Base-by-base conservation (phyloP, 2,888 invertebrate species). In the Adineta ricciae region DNA sequence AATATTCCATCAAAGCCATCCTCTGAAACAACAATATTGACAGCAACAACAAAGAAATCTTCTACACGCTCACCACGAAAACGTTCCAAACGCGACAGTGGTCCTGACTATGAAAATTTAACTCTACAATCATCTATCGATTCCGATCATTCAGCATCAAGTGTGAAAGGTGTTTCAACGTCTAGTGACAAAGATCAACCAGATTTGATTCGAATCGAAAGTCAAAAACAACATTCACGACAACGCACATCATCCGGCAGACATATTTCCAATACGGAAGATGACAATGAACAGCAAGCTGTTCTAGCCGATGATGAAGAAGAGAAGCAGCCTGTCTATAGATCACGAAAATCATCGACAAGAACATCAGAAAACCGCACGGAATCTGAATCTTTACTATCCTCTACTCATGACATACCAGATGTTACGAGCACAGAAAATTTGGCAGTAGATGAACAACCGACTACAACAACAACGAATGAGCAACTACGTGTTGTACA, bases 81-180 rank as follows among this genome's bases (percentile, higher is more conserved):
- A 78, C 38, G 78, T n/a, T 78, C 78, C 3, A 78, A 78, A 78
- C 78, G 41, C 38, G 78, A 78, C n/a, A 78, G 78, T 78, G 78
- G 78, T 24, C 78, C 38, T 78, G 78, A 78, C n/a, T 64, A 64
- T 64, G 64, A 64, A 64, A 64, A 4, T 64, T 7, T 64, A 64
- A 32, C 19, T 19, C 32, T 11, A 32, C 32, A 27, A 32, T 5
- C 21, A 41, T 41, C 41, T 5, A 41, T 24, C 14, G 41, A 78
- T n/a, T 4, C 32, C 2, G 78, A 78, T 41, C 78, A 78, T 41
- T 32, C 38, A n/a, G 38, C 41, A 24, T 11, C 78, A 24, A n/a
- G n/a, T 7, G 14, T 0, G 24, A 32, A 41, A 78, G 24, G 24
- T 11, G 3, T 3, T 11, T 27, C 73, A 16, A 73, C 73, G 21